These are phyloP conservation scores for Miichthys miiuy DNA, from an alignment of 2,797 vertebrate genomes.

Conservation along the genomic window DNA sequence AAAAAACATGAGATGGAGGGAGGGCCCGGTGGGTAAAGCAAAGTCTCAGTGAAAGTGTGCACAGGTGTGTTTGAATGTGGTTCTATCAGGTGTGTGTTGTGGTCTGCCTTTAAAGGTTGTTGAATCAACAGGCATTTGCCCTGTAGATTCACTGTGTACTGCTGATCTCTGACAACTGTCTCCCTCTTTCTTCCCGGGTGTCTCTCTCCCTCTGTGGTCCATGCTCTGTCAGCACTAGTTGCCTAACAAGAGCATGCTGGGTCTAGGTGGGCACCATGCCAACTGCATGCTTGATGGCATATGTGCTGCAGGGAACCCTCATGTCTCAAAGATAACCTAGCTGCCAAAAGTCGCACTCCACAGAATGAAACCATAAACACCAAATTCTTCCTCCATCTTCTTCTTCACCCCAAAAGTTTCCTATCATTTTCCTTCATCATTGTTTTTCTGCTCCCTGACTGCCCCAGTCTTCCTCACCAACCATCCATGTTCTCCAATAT, in stretches of 20 bases:
- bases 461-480: slow-evolving; percentile 28
- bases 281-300: slow-evolving; percentile 57
- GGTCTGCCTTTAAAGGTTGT: slow-evolving; percentile 21
- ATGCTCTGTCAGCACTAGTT: slow-evolving; percentile 58
- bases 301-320: slow-evolving; percentile 50
- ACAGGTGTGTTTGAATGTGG: slow-evolving; percentile 58
- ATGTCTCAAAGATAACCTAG: slow-evolving; percentile 62
- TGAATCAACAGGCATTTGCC: slow-evolving; percentile 38
- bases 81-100: slow-evolving; percentile 25
- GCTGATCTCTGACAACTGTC: slow-evolving; percentile 16
- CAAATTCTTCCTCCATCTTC: slow-evolving; percentile 27
- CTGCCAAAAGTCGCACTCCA: slow-evolving; percentile 64
- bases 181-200: slow-evolving; percentile 33
- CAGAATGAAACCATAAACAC: slow-evolving; percentile 67
- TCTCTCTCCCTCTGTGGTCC: slow-evolving; percentile 46
- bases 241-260: slow-evolving; percentile 63
- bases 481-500: slow-evolving; percentile 32
- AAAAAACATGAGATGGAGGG: slow-evolving; percentile 33
- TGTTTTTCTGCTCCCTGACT: slow-evolving; percentile 46
- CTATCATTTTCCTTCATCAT: slow-evolving; percentile 43
- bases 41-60: slow-evolving; percentile 58
- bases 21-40: slow-evolving; percentile 18
- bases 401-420: slow-evolving; percentile 31
- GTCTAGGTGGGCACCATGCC: slow-evolving; percentile 58
- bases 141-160: slow-evolving; percentile 17